Conservation (phyloP, 1,140 invertebrate species). For the Drosophila saltans region DNA sequence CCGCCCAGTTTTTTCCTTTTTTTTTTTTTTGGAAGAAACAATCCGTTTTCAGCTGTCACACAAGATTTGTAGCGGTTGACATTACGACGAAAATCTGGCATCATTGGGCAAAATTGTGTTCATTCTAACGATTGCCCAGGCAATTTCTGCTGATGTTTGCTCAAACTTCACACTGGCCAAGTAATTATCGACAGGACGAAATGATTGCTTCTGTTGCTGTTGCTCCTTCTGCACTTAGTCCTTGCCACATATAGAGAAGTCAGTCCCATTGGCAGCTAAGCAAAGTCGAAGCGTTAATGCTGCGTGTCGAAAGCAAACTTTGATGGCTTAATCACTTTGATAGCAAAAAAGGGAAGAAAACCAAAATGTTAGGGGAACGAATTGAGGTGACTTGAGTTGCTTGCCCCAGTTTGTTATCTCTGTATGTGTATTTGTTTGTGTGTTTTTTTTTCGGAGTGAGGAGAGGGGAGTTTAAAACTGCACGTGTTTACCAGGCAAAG, state of each 20-base stretch:
- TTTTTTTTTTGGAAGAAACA: background rate
- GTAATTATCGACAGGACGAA: slow-evolving; percentile 69
- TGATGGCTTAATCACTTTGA: slow-evolving; percentile 79
- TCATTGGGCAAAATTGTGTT: background rate
- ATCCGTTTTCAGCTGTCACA: slow-evolving; percentile 51
- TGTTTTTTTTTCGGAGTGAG: no score
- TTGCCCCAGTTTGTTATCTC: slow-evolving; percentile 61
- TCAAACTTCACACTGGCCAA: slow-evolving; percentile 66
- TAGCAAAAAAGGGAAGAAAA: slow-evolving; percentile 24
- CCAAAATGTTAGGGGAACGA: background rate
- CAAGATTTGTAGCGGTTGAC: slow-evolving; percentile 64
- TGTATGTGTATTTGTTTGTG: slow-evolving; percentile 39
- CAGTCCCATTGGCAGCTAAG: slow-evolving; percentile 39
- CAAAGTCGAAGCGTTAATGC: slow-evolving; percentile 76
- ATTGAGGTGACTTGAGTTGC: slow-evolving; percentile 20
- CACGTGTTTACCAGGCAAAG: slow-evolving; percentile 51
- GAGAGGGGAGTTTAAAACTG: slow-evolving; percentile 41
- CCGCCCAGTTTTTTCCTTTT: slow-evolving; percentile 34
- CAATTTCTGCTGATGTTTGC: slow-evolving; percentile 77
- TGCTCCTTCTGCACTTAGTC: slow-evolving; percentile 35
- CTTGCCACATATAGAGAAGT: slow-evolving; percentile 6
- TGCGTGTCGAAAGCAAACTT: slow-evolving; percentile 78
- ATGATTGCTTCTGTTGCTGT: slow-evolving; percentile 14
- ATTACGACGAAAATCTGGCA: slow-evolving; percentile 54
- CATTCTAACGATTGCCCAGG: slow-evolving; percentile 42